A percentile compares a stretch with the other conserved stretches of the same genome.
Conservation (phyloP, 2,797 vertebrate genomes). For the Acropternis orthonyx region DNA sequence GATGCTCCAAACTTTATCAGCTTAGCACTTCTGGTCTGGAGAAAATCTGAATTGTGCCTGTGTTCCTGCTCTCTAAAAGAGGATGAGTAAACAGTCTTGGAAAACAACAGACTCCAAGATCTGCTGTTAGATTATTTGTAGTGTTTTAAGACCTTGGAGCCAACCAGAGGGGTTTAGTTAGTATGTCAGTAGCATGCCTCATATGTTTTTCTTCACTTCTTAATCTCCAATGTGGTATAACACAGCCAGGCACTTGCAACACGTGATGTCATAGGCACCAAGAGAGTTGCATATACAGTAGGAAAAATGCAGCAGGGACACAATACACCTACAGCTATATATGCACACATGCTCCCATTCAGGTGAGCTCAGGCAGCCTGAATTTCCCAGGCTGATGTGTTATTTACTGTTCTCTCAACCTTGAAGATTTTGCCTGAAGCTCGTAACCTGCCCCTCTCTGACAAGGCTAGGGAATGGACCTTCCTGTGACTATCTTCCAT, state of each 20-base stretch:
- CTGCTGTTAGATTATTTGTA: background rate
- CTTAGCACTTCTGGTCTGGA: background rate
- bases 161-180: background rate
- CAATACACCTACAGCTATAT: background rate
- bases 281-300: background rate
- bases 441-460: background rate
- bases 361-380: background rate
- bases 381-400: background rate
- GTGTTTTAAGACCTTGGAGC: background rate
- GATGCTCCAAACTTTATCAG: background rate
- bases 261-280: background rate
- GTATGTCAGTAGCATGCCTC: background rate
- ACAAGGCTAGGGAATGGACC: background rate
- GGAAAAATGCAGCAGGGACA: background rate
- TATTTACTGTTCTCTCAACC: background rate
- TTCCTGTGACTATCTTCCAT: fast-evolving
- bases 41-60: background rate
- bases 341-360: background rate
- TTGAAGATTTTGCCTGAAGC: background rate
- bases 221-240: background rate
- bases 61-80: background rate
- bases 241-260: background rate
- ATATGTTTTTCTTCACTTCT: background rate
- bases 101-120: background rate
- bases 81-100: background rate